phyloP scores from a whole-genome alignment of 1,140 invertebrate species.

The Diachasma alloeum region DNA sequence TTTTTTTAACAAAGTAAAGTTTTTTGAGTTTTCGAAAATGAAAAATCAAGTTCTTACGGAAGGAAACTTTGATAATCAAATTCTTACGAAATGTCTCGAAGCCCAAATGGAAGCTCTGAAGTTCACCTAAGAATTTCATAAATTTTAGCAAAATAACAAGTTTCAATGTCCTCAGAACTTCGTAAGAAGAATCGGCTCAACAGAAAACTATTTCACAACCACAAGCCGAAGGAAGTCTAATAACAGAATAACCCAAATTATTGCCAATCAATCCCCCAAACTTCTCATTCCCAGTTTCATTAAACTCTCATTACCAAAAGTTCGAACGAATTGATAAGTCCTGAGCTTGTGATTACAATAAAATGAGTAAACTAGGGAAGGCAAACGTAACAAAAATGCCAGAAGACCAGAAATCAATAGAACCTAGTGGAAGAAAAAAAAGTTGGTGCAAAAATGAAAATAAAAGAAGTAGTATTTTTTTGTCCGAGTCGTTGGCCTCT shows the following conservation, averaged over 20 bases:
- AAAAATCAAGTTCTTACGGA: no score
- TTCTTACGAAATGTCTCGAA: no score
- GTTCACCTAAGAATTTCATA: no score
- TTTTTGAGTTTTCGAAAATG: no score
- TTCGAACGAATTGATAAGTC: neutral
- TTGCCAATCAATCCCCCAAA: neutral
- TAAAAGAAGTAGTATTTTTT: neutral
- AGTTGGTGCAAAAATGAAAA: neutral
- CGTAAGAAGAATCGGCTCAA: no score
- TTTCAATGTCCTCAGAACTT: no score
- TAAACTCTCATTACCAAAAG: neutral
- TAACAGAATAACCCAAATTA: neutral
- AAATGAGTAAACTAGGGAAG: neutral
- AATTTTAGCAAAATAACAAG: no score
- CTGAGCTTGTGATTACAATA: neutral
- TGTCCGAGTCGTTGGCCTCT: constrained; percentile 6
- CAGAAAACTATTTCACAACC: no score
- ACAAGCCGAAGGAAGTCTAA: no score
- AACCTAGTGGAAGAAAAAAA: neutral
- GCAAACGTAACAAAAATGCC: neutral
- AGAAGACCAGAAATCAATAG: neutral
- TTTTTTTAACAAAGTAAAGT: no score
- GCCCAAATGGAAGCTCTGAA: no score
- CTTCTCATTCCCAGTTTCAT: neutral
- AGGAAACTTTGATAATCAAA: no score